Evolutionary conservation across 2,797 vertebrate species (phyloP).

Genomic region (Meriones psammophilus): DNA sequence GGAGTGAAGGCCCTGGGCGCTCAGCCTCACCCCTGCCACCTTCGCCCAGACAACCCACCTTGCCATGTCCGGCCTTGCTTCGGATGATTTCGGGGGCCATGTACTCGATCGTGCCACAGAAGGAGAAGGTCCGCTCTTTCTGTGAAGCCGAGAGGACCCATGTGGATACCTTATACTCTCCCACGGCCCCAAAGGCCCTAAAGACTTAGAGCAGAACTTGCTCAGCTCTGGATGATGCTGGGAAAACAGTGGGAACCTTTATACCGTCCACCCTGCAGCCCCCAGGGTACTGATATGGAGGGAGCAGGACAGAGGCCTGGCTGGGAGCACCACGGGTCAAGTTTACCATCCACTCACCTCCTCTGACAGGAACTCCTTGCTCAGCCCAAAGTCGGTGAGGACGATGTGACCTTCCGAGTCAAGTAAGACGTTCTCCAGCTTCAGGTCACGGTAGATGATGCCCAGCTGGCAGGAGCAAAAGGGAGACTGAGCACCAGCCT

Average conservation of each 20-base stretch:
- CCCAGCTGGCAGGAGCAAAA: slow-evolving; percentile 90
- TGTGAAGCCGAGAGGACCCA: slow-evolving; percentile 73
- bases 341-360: slow-evolving; percentile 88
- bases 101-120: slow-evolving; percentile 97
- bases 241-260: background rate
- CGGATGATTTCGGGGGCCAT: slow-evolving; percentile 98
- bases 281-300: background rate
- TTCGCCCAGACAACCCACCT: slow-evolving; percentile 87
- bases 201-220: background rate
- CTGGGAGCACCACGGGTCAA: accelerated
- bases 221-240: background rate
- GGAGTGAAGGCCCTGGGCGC: background rate
- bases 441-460: slow-evolving; percentile 96
- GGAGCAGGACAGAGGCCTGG: background rate
- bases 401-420: slow-evolving; percentile 96
- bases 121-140: slow-evolving; percentile 96
- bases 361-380: slow-evolving; percentile 95
- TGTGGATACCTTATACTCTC: background rate
- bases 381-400: slow-evolving; percentile 96
- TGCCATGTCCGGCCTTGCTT: slow-evolving; percentile 94
- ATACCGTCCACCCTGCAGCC: background rate
- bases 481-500: background rate
- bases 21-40: background rate
- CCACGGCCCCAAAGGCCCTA: background rate
- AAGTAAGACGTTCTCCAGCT: slow-evolving; percentile 96